Percentiles rank a stretch among this genome's conserved stretches.
Conservation (phyloP, 2,797 vertebrate species). For the Astyanax mexicanus region DNA sequence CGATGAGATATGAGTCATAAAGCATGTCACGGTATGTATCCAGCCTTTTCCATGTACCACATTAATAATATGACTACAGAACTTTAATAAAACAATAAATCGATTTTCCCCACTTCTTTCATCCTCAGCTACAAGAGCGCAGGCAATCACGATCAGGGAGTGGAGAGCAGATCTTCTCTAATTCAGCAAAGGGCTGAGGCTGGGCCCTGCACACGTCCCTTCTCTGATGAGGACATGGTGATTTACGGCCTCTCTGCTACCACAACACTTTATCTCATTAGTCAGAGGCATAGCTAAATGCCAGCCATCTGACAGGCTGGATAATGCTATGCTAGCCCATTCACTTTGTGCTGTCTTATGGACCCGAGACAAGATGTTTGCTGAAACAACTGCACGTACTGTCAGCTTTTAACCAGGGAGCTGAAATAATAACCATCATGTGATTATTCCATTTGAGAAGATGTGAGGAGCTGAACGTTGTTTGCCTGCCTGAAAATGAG, state of each 20-base stretch:
- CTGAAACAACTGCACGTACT: slow-evolving; percentile 18
- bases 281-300: slow-evolving; percentile 60
- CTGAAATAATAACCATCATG: not conserved
- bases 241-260: slow-evolving; percentile 57
- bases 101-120: slow-evolving; percentile 3
- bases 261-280: slow-evolving; percentile 63
- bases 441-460: not conserved
- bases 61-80: slow-evolving; percentile 4
- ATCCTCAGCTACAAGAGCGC: not conserved
- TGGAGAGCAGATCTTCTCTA: slow-evolving; percentile 50
- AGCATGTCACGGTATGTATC: not conserved
- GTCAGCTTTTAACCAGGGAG: not conserved
- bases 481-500: not conserved
- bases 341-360: slow-evolving; percentile 39
- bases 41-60: not conserved
- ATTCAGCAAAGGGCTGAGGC: slow-evolving; percentile 38
- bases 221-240: slow-evolving; percentile 51
- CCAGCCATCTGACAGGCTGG: slow-evolving; percentile 50
- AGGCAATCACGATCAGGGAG: slow-evolving; percentile 19
- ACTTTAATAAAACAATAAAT: not conserved
- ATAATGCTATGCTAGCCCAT: slow-evolving; percentile 45
- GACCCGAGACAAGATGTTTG: not conserved
- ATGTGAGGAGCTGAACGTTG: not conserved
- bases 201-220: slow-evolving; percentile 26
- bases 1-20: not conserved